Conservation (phyloP, 2,797 vertebrate genomes). For the Melanotaenia nigrans region DNA sequence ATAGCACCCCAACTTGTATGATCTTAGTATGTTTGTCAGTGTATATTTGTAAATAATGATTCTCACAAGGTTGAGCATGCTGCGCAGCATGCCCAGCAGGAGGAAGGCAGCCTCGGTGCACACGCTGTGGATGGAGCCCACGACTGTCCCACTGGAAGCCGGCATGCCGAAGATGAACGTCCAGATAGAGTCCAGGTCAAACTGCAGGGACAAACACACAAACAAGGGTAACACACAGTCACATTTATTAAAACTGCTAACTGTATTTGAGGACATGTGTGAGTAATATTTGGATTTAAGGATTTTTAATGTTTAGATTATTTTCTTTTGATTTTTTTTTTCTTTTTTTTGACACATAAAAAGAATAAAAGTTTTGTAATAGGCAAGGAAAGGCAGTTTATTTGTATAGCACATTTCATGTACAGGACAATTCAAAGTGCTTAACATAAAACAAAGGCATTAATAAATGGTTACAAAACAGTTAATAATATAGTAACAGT, state of each 20-base stretch:
- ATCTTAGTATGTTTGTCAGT: too few relatives aligned
- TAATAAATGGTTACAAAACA: too few relatives aligned
- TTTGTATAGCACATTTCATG: too few relatives aligned
- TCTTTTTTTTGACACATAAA: too few relatives aligned
- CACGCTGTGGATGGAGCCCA: slow-evolving; percentile 92
- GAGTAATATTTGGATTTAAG: too few relatives aligned
- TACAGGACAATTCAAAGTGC: too few relatives aligned
- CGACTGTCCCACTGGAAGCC: slow-evolving; percentile 91
- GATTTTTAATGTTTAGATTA: background rate
- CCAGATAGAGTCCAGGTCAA: slow-evolving; percentile 99
- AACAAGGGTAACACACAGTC: slow-evolving; percentile 40
- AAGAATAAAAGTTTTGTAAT: too few relatives aligned
- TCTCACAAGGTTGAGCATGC: slow-evolving; percentile 97
- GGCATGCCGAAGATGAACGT: slow-evolving; percentile 98
- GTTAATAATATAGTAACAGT: too few relatives aligned
- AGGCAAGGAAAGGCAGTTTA: too few relatives aligned
- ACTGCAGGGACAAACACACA: slow-evolving; percentile 80
- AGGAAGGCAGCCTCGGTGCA: slow-evolving; percentile 96
- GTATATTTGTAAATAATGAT: background rate
- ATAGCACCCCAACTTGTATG: too few relatives aligned
- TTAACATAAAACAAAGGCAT: too few relatives aligned
- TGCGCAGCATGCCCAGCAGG: slow-evolving; percentile 95
- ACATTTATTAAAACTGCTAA: background rate
- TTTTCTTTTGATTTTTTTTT: too few relatives aligned
- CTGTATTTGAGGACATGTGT: background rate